A percentile compares a stretch with the other conserved stretches of the same genome.
Evolutionary conservation across 37 sponge, comb jelly and placozoan species (phyloP).

Genomic region (Geodia barretti): DNA sequence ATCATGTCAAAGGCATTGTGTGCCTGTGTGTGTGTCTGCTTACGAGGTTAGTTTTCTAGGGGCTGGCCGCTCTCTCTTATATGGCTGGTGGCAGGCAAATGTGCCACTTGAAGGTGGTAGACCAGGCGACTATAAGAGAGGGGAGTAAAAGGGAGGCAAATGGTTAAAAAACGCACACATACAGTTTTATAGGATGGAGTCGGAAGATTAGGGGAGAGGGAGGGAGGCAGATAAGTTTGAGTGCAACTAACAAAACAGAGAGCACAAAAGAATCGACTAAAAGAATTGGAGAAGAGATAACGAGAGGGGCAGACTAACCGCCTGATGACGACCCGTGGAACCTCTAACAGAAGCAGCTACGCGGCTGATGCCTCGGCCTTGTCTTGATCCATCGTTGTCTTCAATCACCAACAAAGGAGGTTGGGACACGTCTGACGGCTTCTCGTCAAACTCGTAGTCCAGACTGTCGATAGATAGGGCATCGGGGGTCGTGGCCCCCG

Average conservation of each 20-base stretch:
- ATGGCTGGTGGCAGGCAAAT: background rate
- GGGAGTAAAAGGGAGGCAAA: constrained; percentile 15
- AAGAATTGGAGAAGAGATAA: constrained; percentile 9
- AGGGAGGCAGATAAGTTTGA: no score
- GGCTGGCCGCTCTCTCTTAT: background rate
- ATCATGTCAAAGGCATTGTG: constrained; percentile 1
- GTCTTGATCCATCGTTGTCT: no score
- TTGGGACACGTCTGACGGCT: background rate
- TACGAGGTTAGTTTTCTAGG: background rate
- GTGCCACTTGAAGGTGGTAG: constrained; percentile 5
- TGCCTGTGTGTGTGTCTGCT: background rate
- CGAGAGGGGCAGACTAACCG: constrained; percentile 1
- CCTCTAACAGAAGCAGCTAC: background rate
- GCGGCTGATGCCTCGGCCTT: background rate
- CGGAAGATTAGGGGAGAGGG: no score
- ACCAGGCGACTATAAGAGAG: background rate
- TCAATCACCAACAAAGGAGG: no score
- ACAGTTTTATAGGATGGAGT: no score
- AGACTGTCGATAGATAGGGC: background rate
- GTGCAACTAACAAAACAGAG: no score
- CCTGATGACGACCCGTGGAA: background rate
- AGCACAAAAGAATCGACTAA: no score
- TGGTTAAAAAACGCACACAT: no score
- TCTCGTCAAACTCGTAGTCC: background rate
- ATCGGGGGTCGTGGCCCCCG: background rate